Evolutionary conservation across 2,797 vertebrate genomes (phyloP), one percentile per base, ranked within the genome.

Genomic region (Sebastes minor): DNA sequence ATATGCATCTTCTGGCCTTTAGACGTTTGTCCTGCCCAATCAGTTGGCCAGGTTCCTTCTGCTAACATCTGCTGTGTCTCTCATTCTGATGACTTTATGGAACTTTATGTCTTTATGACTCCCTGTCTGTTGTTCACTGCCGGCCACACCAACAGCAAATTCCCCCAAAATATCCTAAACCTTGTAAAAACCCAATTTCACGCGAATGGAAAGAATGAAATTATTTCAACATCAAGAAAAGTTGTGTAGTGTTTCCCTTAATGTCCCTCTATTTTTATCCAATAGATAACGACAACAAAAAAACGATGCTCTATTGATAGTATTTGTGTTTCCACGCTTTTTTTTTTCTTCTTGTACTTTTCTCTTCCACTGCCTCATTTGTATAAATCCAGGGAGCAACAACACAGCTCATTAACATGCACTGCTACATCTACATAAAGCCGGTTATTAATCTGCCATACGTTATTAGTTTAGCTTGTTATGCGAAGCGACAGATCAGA

Each of bases 401-500:
- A 66, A 69, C 4, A 23, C 22, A 71, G 30, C 59, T 81, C 16
- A 59, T 62, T 68, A 49, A 82, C 59, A 53, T 22, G 52, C n/a
- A 63, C 55, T 32, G 30, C 66, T 68, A 56, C 9, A 27, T 65
- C 13, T 22, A 1, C 14, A 63, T 64, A 49, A 72, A 57, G 5
- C 6, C 18, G 27, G 66, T 71, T 2, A 46, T 62, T 33, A 32
- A 57, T 28, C 27, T 57, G 30, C 14, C 25, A 6, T 30, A 53
- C 14, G 28, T 30, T 56, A 18, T 68, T 57, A 62, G 49, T 65
- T 42, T 1, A 30, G 42, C 22, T 74, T 6, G 20, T 81, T 20
- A 63, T 60, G 76, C 0, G 13, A 25, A 62, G 69, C 1, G 69
- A 78, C 88, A 82, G 90, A 93, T 92, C 91, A 91, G 91, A 92